Conservation (phyloP, 2,797 vertebrate species). For the Sebastes matsubarae region DNA sequence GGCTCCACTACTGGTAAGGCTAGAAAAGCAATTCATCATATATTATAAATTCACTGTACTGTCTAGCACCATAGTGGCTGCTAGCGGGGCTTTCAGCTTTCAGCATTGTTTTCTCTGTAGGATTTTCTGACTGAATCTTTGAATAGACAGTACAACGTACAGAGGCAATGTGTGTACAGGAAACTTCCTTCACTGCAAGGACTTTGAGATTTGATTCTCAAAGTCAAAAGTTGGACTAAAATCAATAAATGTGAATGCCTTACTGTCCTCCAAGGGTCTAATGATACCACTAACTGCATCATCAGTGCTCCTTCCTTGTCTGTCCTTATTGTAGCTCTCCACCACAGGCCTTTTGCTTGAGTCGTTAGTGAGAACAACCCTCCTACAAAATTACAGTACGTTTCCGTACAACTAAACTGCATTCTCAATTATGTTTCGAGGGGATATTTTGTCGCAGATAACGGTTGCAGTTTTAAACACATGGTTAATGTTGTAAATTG, state of each 20-base stretch:
- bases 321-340: background rate
- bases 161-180: background rate
- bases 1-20: background rate
- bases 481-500: too few species aligned
- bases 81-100: background rate
- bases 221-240: background rate
- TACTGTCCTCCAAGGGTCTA: background rate
- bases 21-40: background rate
- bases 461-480: too few species aligned
- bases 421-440: too few species aligned
- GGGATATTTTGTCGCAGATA: too few species aligned
- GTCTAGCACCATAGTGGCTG: background rate
- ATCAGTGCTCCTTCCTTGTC: background rate
- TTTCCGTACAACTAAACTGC: too few species aligned
- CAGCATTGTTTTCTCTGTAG: background rate
- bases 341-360: background rate
- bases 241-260: background rate
- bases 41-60: background rate
- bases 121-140: background rate
- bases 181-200: background rate
- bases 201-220: background rate
- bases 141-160: background rate
- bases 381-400: too few species aligned
- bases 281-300: background rate
- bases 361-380: too few species aligned